Evolutionary conservation across 2,797 vertebrate species (phyloP), one percentile per base, ranked within the genome.

Genomic region (Bucorvus abyssinicus): DNA sequence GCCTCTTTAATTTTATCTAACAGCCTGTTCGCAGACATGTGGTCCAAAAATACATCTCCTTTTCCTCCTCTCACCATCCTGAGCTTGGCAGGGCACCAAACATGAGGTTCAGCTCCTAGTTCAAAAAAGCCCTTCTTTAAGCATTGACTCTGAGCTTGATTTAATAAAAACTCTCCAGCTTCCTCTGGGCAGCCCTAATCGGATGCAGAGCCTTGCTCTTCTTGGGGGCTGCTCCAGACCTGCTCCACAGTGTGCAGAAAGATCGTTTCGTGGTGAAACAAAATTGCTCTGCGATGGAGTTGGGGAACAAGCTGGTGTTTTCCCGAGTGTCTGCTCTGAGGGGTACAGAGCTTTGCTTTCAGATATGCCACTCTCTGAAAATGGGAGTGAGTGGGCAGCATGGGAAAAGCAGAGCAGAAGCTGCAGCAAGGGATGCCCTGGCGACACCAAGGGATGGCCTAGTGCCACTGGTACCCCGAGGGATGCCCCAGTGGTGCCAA

Each of bases 41-140:
- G 71, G 84, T 91, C 87, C 93, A 93, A 95, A 96, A 94, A 95
- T 96, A 94, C 75, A 90, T 96, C 96, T 89, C 89, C 94, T 94
- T 94, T 95, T 95, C 92, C 94, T 96, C 87, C 70, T 86, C n/a
- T 7, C 74, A 13, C 91, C 94, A 95, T 71, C 93, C 89, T 87
- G 83, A 90, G 81, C 83, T 96, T 97, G 96, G 95, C 95, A 96
- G 95, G 90, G 75, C 84, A 94, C 95, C 96, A 97, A 96, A 97
- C 94, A 95, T 97, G 94, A 97, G 94, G 90, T 96, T 96, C 95
- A 93, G 85, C 88, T 96, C 80, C 84, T 67, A 96, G 93, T 96
- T 96, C 96, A 96, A 97, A 97, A 96, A 96, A 94, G 86, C 89
- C 74, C 86, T 93, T 87, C 85, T 94, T 90, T 70, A 94, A 93